These are phyloP conservation scores for Calidris pugnax DNA, from an alignment of 2,113 vertebrate genomes.

Conservation along the genomic window DNA sequence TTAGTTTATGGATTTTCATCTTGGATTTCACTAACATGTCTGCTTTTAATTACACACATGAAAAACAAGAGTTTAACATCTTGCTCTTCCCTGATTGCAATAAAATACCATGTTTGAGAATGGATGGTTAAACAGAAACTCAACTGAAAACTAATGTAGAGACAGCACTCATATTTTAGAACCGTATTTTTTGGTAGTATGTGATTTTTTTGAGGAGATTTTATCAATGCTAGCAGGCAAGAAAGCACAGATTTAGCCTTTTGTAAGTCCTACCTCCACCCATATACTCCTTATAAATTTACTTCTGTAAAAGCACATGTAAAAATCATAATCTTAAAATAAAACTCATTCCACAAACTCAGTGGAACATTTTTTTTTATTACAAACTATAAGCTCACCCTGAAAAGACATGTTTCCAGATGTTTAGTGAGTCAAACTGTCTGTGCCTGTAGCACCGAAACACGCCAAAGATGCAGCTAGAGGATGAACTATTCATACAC, in stretches of 20 bases:
- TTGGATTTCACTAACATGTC: slow-evolving; percentile 21
- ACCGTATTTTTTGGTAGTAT: background rate
- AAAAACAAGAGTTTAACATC: slow-evolving; percentile 40
- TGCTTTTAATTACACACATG: slow-evolving; percentile 58
- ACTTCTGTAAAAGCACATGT: slow-evolving; percentile 34
- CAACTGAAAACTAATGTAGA: background rate
- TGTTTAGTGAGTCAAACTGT: slow-evolving; percentile 41
- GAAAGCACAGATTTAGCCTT: background rate
- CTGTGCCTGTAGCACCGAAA: slow-evolving; percentile 15
- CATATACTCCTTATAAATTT: slow-evolving; percentile 16
- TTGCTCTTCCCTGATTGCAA: slow-evolving; percentile 25
- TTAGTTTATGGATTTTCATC: slow-evolving; percentile 24
- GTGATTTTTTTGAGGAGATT: background rate
- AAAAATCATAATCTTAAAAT: slow-evolving; percentile 64
- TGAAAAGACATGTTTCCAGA: slow-evolving; percentile 53
- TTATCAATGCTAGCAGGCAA: background rate
- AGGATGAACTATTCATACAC: background rate
- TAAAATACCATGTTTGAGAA: background rate
- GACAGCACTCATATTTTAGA: background rate
- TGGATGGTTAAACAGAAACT: background rate
- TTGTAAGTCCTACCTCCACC: background rate
- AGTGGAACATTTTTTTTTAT: slow-evolving; percentile 52
- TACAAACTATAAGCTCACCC: slow-evolving; percentile 26
- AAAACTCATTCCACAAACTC: slow-evolving; percentile 58
- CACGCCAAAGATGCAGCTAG: background rate